Evolutionary conservation across 2,888 invertebrate genomes (phyloP).

Genomic region (Blastobasis adustella): DNA sequence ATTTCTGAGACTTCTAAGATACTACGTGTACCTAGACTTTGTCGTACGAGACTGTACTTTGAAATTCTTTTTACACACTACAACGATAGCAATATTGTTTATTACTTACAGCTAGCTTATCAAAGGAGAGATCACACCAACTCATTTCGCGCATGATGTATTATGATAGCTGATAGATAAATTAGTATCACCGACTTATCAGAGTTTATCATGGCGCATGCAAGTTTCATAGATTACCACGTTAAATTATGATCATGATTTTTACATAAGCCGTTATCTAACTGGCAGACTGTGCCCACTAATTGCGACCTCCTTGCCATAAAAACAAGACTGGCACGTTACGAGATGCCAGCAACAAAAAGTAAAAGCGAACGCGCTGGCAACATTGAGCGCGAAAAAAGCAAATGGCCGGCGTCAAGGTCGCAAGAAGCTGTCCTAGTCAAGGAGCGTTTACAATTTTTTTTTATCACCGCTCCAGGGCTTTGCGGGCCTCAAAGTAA

Average conservation of each 20-base stretch:
- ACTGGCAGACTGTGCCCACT: background rate
- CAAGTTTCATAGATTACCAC: background rate
- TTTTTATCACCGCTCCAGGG: slow-evolving; percentile 47
- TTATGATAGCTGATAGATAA: slow-evolving; percentile 3
- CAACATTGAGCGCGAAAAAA: slow-evolving; percentile 70
- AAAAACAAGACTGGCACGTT: slow-evolving; percentile 22
- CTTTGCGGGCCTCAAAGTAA: slow-evolving; percentile 35
- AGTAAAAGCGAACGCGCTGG: slow-evolving; percentile 55
- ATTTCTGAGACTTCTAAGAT: too few species aligned
- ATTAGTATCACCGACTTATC: slow-evolving; percentile 1
- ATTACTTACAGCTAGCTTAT: background rate
- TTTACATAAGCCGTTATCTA: background rate
- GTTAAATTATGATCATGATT: background rate
- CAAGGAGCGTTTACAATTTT: slow-evolving; percentile 67
- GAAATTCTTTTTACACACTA: too few species aligned
- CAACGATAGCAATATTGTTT: too few species aligned
- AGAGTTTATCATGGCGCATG: slow-evolving; percentile 1
- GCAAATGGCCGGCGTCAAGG: slow-evolving; percentile 68
- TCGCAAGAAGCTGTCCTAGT: slow-evolving; percentile 72
- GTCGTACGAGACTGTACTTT: too few species aligned
- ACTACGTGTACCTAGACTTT: too few species aligned
- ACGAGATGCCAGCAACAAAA: slow-evolving; percentile 54
- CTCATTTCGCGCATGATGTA: slow-evolving; percentile 4
- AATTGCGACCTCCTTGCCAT: background rate
- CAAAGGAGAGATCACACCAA: slow-evolving; percentile 2